Percentiles rank a stretch among this genome's conserved stretches.
These are phyloP conservation scores for Ctenochaetus hawaiiensis DNA, from an alignment of 2,797 vertebrate genomes.

Conservation along the genomic window DNA sequence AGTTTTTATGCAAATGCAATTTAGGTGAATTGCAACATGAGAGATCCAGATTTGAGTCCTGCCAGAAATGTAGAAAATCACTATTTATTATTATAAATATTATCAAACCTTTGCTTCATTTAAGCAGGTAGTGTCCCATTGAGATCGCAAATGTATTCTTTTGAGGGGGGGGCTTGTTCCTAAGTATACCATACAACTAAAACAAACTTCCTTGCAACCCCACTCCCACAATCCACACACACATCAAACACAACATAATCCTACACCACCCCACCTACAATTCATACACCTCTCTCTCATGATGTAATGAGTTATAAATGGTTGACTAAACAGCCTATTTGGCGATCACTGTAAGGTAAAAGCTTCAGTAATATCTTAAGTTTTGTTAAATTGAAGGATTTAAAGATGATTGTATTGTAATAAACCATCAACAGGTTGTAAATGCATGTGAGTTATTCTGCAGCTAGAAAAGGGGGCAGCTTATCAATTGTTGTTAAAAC, in stretches of 20 bases:
- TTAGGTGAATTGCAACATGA: not conserved
- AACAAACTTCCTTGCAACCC: not conserved
- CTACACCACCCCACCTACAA: constrained; percentile 5
- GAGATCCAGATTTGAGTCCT: too few relatives aligned
- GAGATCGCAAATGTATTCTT: too few relatives aligned
- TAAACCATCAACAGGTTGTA: not conserved
- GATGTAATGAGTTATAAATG: constrained; percentile 7
- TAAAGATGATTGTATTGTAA: not conserved
- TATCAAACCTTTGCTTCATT: too few relatives aligned
- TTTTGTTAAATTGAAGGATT: not conserved
- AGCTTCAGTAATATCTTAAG: not conserved
- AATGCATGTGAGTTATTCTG: not conserved
- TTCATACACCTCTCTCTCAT: constrained; percentile 1
- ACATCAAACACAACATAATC: constrained; percentile 15
- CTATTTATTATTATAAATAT: too few relatives aligned
- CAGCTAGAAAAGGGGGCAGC: not conserved
- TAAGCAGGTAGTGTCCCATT: too few relatives aligned
- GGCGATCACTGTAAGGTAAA: not conserved
- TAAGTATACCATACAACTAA: not conserved
- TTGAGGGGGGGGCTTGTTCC: not conserved
- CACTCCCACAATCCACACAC: constrained; percentile 3
- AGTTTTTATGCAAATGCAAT: not conserved
- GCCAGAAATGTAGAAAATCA: too few relatives aligned
- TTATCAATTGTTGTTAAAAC: not conserved
- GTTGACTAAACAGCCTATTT: not conserved